Base-by-base conservation (phyloP, 2,797 vertebrate species). In the Esox masquinongy region DNA sequence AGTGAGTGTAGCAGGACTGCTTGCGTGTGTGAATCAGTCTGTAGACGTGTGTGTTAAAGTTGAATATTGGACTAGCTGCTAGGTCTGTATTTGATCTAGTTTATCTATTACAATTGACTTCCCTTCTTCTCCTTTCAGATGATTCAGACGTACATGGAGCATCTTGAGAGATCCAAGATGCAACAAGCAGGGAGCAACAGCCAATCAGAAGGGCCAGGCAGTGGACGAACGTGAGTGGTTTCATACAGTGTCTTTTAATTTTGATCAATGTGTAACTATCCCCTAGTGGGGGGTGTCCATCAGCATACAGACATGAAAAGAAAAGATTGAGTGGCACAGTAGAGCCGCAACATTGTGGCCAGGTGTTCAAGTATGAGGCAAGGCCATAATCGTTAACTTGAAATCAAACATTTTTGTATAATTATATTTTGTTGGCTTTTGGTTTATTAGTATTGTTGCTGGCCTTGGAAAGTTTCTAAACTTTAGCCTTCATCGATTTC, bases 91-190 rank as follows among this genome's bases (percentile, higher is more conserved):
- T 56, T 64, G n/a, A 64, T 24, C 61, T 64, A 14, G 29, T 68
- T 24, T 14, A 29, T 36, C 53, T 4, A n/a, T 59, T 47, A 14
- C 19, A 7, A n/a, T 24, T 39, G 16, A 15, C 39, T n/a, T 68
- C 66, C 39, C 12, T 6, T 16, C 7, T 68, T 36, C 2, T 83
- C 69, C 0, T 83, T 69, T 0, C 90, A 99, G 98, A 99, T 99
- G 97, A 99, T 99, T 84, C 98, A 99, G 92, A 99, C 96, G 1
- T 99, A 99, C 0, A 96, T 99, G 74, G 98, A 98, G 72, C 96
- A 99, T 90, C 98, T 99, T 59, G 98, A 99, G 81, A 93, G 98
- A 26, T 95, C 98, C 91, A 99, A 99, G 90, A 90, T 98, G 91
- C 98, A 98, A 87, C 98, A 97, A 86, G 92, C 93, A 0, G 96